phyloP scores from a whole-genome alignment of 1,140 invertebrate species.

The Megalopta genalis region DNA sequence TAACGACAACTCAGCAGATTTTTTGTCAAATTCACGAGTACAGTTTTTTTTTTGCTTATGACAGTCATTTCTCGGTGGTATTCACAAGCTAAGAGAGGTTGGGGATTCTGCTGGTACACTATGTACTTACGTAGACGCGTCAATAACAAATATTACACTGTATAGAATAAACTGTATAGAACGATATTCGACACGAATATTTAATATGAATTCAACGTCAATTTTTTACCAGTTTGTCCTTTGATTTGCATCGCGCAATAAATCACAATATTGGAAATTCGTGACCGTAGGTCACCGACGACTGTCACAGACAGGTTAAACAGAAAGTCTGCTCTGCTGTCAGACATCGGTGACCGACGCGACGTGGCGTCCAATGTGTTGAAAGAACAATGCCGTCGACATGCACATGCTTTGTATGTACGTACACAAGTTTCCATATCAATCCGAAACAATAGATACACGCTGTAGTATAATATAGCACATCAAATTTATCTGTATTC shows the following conservation, averaged over 20 bases:
- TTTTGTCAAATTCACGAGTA: neutral
- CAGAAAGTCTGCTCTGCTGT: too few species aligned
- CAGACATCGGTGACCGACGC: too few species aligned
- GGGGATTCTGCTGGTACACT: neutral
- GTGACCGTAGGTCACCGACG: too few species aligned
- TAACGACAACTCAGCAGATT: neutral
- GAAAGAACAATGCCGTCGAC: slow-evolving; percentile 20
- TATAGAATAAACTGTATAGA: neutral
- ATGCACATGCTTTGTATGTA: neutral
- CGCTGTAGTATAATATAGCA: too few species aligned
- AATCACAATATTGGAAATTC: too few species aligned
- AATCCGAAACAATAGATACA: slow-evolving; percentile 23
- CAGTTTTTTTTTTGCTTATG: neutral
- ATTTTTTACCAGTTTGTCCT: too few species aligned
- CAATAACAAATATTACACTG: slow-evolving; percentile 10
- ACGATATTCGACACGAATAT: neutral
- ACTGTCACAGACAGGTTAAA: too few species aligned
- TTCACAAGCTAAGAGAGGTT: neutral
- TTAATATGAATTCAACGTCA: too few species aligned
- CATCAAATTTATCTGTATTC: too few species aligned
- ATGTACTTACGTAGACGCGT: neutral
- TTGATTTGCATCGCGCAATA: neutral
- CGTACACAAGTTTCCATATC: slow-evolving; percentile 8
- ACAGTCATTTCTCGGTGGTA: neutral
- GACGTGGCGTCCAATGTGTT: too few species aligned